Base-by-base conservation (phyloP, 2,113 vertebrate species). In the Anhinga anhinga region DNA sequence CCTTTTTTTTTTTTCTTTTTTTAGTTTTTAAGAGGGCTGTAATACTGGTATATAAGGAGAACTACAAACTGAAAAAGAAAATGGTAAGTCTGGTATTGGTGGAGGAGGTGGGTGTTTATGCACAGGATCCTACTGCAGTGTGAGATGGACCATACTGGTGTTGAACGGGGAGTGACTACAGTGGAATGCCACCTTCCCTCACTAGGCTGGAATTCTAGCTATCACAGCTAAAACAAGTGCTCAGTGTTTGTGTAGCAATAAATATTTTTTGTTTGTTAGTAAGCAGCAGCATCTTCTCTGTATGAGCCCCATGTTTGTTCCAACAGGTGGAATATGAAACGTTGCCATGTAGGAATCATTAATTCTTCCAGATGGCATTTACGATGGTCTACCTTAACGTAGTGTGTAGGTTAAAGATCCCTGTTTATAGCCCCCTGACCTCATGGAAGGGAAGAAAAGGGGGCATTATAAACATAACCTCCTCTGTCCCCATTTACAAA, bases 11-110 rank as follows among this genome's bases (percentile, higher is more conserved):
- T 27, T 12, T 49, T 96, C 72, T 55, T 95, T 81, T 94, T 92
- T 90, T 61, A 99, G 99, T 99, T 95, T 99, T 99, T 98, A 99
- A 99, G 98, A 99, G 99, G 97, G 99, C 99, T 5, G 99, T 99
- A 97, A 99, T 99, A 96, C 67, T 99, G 95, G 99, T 99, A 47
- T 99, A 99, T 97, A 99, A 99, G 98, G 99, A 99, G 96, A 99
- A 98, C 96, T 99, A 98, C 98, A 99, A 99, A 97, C 98, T 99
- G 81, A 99, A 99, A 95, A 99, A 99, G 98, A 99, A 99, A 98
- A 97, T 98, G 98, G 99, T 99, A 98, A 98, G 99, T 96, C 22
- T 86, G 63, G 21, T 72, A 12, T 36, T 70, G 62, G 7, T 69
- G 70, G 58, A 65, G 5, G 53, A 15, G 29, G 42, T 72, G 15